phyloP scores from a whole-genome alignment of 2,113 vertebrate species.

The Callionymus lyra region DNA sequence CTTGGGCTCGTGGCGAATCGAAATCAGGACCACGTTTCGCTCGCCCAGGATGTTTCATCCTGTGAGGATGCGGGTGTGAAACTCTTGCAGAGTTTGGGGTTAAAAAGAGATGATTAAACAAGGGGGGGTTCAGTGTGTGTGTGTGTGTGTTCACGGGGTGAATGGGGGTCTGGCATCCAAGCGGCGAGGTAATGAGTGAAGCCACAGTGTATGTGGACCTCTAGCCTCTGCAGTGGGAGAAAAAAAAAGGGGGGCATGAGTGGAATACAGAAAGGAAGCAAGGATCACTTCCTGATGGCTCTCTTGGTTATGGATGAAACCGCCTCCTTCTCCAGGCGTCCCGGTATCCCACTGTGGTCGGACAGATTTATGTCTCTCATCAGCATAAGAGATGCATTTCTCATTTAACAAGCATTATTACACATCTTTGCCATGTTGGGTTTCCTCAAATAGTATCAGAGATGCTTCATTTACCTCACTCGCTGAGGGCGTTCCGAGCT shows the following conservation, averaged over 20 bases:
- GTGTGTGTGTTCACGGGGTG: constrained; percentile 22
- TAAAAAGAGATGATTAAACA: constrained; percentile 44
- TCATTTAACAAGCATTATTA: constrained; percentile 4
- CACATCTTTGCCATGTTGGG: not conserved
- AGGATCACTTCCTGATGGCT: constrained; percentile 30
- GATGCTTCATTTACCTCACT: too few relatives aligned
- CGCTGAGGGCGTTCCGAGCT: too few relatives aligned
- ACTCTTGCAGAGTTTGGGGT: constrained; percentile 9
- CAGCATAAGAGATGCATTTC: constrained; percentile 9
- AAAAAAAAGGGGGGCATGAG: constrained; percentile 34
- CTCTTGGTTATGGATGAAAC: constrained; percentile 44
- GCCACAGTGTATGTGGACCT: constrained; percentile 47
- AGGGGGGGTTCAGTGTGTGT: not conserved
- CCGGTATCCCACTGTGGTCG: constrained; percentile 14
- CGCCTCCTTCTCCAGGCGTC: constrained; percentile 11
- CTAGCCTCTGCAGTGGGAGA: constrained; percentile 51
- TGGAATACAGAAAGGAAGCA: constrained; percentile 43
- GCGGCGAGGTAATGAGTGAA: constrained; percentile 48
- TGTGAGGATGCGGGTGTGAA: constrained; percentile 2
- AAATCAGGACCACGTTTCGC: constrained; percentile 34
- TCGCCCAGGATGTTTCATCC: constrained; percentile 1
- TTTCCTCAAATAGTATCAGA: too few relatives aligned
- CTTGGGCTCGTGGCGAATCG: constrained; percentile 9
- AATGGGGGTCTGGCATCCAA: constrained; percentile 46
- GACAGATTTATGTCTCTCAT: constrained; percentile 15